A percentile compares a stretch with the other conserved stretches of the same genome.
phyloP scores from a whole-genome alignment of 2,113 vertebrate species.

The Erythrocercus mccallii region DNA sequence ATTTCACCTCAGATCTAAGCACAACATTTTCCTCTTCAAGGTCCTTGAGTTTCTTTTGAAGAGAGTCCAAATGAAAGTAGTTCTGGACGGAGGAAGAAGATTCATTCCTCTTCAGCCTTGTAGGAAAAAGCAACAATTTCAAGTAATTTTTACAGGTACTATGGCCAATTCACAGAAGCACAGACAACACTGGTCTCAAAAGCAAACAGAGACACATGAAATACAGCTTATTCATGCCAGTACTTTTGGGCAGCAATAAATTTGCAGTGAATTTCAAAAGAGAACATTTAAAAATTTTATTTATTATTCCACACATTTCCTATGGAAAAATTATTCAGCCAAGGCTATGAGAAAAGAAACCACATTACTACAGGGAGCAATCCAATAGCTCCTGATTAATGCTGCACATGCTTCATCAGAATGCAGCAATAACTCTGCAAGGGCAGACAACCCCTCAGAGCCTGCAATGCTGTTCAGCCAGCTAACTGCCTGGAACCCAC shows the following conservation, averaged over 20 bases:
- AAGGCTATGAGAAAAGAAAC: not conserved
- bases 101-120: slow-evolving; percentile 87
- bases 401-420: not conserved
- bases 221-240: not conserved
- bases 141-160: not conserved
- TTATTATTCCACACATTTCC: not conserved
- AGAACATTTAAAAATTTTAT: not conserved
- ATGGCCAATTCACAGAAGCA: not conserved
- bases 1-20: slow-evolving; percentile 87
- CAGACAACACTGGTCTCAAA: not conserved
- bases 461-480: not conserved
- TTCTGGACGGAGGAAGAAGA: slow-evolving; percentile 82
- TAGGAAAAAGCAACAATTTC: not conserved
- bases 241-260: not conserved
- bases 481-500: not conserved
- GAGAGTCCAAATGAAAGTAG: slow-evolving; percentile 91
- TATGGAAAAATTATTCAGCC: not conserved
- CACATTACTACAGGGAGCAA: not conserved
- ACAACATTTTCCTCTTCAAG: slow-evolving; percentile 95
- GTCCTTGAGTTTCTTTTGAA: slow-evolving; percentile 97
- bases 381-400: not conserved
- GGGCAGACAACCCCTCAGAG: not conserved
- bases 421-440: not conserved
- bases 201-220: not conserved
- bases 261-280: not conserved